Conservation (phyloP, 2,113 vertebrate species). For the Paramormyrops kingsleyae region DNA sequence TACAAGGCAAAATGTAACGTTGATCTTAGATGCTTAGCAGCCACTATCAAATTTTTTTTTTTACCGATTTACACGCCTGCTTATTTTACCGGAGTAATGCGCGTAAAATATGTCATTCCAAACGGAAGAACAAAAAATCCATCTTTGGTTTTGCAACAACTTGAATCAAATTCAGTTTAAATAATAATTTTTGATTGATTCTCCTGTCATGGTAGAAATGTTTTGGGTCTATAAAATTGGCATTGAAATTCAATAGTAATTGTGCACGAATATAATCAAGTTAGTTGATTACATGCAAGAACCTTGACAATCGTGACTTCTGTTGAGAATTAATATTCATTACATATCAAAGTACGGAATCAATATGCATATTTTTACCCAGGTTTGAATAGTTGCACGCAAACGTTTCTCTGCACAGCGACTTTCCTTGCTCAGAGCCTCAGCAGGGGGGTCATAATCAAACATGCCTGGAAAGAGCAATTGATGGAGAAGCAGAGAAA, state of each 20-base stretch:
- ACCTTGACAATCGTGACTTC: not conserved
- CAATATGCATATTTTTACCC: not conserved
- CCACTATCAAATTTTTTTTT: not conserved
- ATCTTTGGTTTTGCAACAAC: not conserved
- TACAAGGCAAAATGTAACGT: not conserved
- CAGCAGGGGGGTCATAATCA: not conserved
- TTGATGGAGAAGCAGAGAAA: not conserved
- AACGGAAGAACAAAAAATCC: not conserved
- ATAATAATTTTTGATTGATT: not conserved
- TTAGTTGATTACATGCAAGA: not conserved
- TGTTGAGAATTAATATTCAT: constrained; percentile 3
- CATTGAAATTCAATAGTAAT: constrained; percentile 4
- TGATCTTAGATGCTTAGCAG: not conserved
- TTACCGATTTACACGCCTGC: not conserved
- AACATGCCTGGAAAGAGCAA: not conserved
- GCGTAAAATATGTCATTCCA: not conserved
- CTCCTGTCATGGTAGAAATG: not conserved
- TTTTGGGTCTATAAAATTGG: not conserved
- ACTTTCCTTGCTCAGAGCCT: not conserved
- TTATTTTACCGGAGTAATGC: not conserved
- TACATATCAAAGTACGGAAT: not conserved
- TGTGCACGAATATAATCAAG: not conserved
- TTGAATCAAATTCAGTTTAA: not conserved
- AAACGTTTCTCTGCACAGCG: not conserved
- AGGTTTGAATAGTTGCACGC: not conserved